Base-by-base conservation (phyloP, 2,797 vertebrate species). In the Phyllotis vaccarum region DNA sequence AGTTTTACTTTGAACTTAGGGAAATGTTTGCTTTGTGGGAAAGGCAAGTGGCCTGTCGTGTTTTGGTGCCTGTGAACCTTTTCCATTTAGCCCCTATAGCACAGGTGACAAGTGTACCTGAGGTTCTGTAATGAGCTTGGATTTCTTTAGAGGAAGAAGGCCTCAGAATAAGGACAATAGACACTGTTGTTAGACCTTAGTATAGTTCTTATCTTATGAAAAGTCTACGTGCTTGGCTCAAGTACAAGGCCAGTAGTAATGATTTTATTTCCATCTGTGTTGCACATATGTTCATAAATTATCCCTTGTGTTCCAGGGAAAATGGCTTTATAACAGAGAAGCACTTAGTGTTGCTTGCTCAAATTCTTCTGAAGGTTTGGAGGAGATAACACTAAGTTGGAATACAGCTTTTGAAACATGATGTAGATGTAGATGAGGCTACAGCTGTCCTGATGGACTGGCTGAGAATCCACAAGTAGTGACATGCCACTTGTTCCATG, bases 401-500 rank as follows among this genome's bases (percentile, higher is more conserved):
- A 62, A 22, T 56, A 7, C 16, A 60, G 81, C 60, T 68, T 90
- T 88, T 56, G 11, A 2, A 52, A 94, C 79, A 17, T 80, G 58
- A 19, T 56, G 27, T 43, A 66, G 76, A 81, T n/a, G n/a, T 64
- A 3, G 46, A 14, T 24, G 40, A 62, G 43, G 34, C 1, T 17
- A 16, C 70, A 40, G n/a, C 12, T 64, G 14, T n/a, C n/a, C 40
- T 46, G 19, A 64, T 66, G 40, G 49, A 3, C 10, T 24, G 87
- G 62, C 83, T 93, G 68, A 52, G 60, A 90, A 66, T 49, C 85
- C 75, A 56, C 76, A 85, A 68, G 91, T 93, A 68, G 16, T 74
- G 46, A 37, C 49, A 74, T 24, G 82, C 75, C 79, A 89, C 91
- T 70, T 89, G 92, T 93, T 95, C 64, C 56, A 6, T 27, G 70